Conservation (phyloP, 2,113 vertebrate genomes). For the Megaptera novaeangliae region DNA sequence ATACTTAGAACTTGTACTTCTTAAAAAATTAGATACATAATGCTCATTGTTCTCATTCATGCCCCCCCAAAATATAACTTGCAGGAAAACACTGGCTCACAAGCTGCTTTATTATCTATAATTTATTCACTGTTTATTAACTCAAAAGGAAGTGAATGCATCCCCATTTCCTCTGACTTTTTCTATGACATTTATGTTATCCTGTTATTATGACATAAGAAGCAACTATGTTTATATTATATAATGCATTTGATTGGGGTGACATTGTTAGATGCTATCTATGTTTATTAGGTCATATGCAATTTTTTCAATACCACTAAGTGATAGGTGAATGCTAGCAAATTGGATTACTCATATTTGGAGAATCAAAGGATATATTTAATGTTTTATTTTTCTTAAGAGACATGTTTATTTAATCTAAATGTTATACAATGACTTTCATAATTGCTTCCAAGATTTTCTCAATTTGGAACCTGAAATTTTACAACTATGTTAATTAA, state of each 20-base stretch:
- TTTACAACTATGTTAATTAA: conserved; percentile 20
- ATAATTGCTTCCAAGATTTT: conserved; percentile 38
- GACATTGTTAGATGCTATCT: background rate
- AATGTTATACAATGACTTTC: conserved; percentile 35
- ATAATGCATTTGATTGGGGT: background rate
- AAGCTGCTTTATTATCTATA: background rate
- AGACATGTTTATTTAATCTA: conserved; percentile 33
- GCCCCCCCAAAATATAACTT: background rate
- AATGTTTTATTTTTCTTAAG: background rate
- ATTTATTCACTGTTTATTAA: background rate
- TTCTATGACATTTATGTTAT: background rate
- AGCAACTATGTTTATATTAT: background rate
- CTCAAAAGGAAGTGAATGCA: background rate
- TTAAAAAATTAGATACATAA: background rate
- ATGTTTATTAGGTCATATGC: background rate
- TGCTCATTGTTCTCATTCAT: background rate
- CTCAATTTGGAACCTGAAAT: background rate
- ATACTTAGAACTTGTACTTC: background rate
- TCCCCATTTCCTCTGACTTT: background rate
- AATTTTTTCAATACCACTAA: background rate
- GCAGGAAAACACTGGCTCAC: background rate
- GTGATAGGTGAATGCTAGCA: background rate
- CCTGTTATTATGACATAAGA: background rate
- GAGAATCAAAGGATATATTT: background rate
- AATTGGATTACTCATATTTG: background rate